Evolutionary conservation across 1,140 invertebrate genomes (phyloP).

Genomic region (Drosophila willistoni): DNA sequence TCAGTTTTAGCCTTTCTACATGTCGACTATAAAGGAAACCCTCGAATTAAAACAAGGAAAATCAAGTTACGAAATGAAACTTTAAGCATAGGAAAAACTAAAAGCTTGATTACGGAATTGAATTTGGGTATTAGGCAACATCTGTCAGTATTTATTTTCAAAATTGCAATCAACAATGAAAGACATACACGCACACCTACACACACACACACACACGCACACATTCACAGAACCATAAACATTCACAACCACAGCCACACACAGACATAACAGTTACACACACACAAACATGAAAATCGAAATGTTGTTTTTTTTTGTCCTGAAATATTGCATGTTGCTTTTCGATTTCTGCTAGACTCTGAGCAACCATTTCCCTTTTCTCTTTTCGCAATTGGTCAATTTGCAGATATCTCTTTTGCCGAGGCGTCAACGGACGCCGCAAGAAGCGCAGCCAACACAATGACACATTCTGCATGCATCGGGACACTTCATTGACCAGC

Average conservation of each 20-base stretch:
- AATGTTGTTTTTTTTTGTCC: slow-evolving; percentile 25
- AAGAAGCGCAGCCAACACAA: slow-evolving; percentile 71
- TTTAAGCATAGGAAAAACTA: background rate
- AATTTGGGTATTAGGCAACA: background rate
- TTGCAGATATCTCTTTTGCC: slow-evolving; percentile 78
- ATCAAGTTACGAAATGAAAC: too few species aligned
- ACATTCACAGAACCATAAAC: background rate
- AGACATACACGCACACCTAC: background rate
- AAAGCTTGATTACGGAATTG: background rate
- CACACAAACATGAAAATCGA: slow-evolving; percentile 9
- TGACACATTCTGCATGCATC: slow-evolving; percentile 79
- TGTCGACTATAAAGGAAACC: too few species aligned
- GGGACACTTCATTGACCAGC: slow-evolving; percentile 81
- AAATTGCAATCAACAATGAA: slow-evolving; percentile 6
- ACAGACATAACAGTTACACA: background rate
- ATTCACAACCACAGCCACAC: background rate
- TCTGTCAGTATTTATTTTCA: background rate
- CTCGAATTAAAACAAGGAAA: too few species aligned
- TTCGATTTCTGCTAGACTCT: background rate
- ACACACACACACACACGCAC: too few species aligned
- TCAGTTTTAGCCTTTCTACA: too few species aligned
- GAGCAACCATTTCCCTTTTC: background rate
- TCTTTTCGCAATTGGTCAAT: background rate
- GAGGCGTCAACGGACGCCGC: slow-evolving; percentile 59
- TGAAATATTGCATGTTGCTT: slow-evolving; percentile 20